A percentile compares a stretch with the other conserved stretches of the same genome.
These are phyloP conservation scores for Acipenser oxyrinchus DNA, from an alignment of 2,797 vertebrate genomes.

Conservation along the genomic window DNA sequence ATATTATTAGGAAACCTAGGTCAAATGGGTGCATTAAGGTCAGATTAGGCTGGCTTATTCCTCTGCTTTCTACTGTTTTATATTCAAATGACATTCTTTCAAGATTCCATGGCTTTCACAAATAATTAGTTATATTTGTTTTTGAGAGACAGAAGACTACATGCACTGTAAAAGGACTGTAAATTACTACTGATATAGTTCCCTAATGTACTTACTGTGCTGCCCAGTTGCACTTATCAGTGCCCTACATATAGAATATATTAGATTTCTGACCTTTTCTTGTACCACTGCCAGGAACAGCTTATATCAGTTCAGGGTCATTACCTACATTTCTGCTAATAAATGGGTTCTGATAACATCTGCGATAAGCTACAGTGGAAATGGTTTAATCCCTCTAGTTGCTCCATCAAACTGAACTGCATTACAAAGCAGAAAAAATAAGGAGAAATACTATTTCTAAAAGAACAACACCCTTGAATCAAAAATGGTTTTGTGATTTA, in stretches of 20 bases:
- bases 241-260: conserved; percentile 41
- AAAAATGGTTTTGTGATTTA: too few relatives aligned
- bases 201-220: conserved; percentile 19
- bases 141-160: conserved; percentile 16
- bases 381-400: conserved; percentile 49
- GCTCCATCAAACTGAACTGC: conserved; percentile 27
- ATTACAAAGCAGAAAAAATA: background rate
- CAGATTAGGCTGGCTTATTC: background rate
- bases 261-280: conserved; percentile 50
- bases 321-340: conserved; percentile 58
- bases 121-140: background rate
- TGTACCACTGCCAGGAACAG: conserved; percentile 33
- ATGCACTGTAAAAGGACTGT: conserved; percentile 7
- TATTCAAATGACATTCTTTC: background rate
- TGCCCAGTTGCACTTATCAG: conserved; percentile 55
- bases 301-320: conserved; percentile 50
- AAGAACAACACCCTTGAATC: background rate
- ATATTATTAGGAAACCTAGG: background rate
- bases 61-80: background rate
- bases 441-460: background rate
- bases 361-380: conserved; percentile 45
- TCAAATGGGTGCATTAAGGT: background rate
- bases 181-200: conserved; percentile 9
- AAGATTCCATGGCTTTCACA: too few relatives aligned
- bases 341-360: conserved; percentile 62